Evolutionary conservation across 2,113 vertebrate species (phyloP).

Genomic region (Piliocolobus tephrosceles): DNA sequence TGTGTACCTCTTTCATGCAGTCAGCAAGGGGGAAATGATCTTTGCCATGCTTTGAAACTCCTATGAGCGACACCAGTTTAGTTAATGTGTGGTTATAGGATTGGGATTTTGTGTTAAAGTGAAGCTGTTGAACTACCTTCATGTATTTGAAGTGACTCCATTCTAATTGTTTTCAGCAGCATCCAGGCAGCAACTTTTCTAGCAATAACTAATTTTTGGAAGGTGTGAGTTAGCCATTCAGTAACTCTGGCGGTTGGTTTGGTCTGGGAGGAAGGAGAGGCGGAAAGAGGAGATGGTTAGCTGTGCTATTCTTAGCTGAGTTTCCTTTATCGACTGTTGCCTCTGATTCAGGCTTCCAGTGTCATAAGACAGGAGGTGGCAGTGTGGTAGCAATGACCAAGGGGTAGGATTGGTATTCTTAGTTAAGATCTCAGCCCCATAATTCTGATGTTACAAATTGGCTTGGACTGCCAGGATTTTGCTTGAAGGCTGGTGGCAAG

Average conservation of each 20-base stretch:
- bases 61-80: neutral
- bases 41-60: slow-evolving; percentile 47
- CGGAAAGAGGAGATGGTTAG: slow-evolving; percentile 50
- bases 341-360: slow-evolving; percentile 64
- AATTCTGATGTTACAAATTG: slow-evolving; percentile 39
- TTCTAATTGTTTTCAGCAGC: neutral
- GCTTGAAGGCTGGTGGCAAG: slow-evolving; percentile 50
- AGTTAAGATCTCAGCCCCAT: slow-evolving; percentile 11
- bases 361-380: slow-evolving; percentile 72
- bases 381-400: slow-evolving; percentile 71
- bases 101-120: slow-evolving; percentile 17
- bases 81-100: neutral
- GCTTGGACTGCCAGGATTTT: slow-evolving; percentile 20
- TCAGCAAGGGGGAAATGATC: slow-evolving; percentile 28
- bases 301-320: slow-evolving; percentile 66
- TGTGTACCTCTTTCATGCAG: neutral
- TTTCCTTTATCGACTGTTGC: slow-evolving; percentile 59
- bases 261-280: slow-evolving; percentile 63
- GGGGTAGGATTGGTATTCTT: neutral
- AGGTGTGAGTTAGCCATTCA: slow-evolving; percentile 50
- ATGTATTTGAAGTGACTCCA: neutral
- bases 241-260: slow-evolving; percentile 49
- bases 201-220: slow-evolving; percentile 43
- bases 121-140: neutral
- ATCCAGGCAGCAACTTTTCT: neutral